phyloP scores from a whole-genome alignment of 2,797 vertebrate species.

The Harpagifer antarcticus region DNA sequence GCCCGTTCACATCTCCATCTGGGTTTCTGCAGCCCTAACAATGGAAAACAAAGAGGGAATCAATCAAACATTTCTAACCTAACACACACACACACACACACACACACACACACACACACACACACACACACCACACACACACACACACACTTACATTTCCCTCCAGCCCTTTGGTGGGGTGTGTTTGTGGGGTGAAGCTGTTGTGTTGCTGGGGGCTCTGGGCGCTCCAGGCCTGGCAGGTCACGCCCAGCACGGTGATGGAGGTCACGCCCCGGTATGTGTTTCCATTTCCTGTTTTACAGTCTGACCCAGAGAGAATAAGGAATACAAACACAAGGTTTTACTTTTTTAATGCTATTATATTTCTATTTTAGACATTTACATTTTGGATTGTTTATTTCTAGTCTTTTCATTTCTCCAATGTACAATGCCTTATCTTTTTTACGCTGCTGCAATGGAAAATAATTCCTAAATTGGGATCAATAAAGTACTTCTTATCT shows the following conservation, averaged over 20 bases:
- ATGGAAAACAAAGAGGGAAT: background rate
- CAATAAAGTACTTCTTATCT: too few relatives aligned
- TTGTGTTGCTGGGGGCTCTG: conserved; percentile 88
- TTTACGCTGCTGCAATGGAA: too few relatives aligned
- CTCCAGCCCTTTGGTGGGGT: conserved; percentile 87
- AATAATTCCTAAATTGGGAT: too few relatives aligned
- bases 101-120: too few relatives aligned
- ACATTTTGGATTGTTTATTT: too few relatives aligned
- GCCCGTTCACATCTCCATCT: conserved; percentile 91
- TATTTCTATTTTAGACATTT: too few relatives aligned
- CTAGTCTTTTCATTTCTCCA: too few relatives aligned
- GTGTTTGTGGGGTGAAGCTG: conserved; percentile 87
- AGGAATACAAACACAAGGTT: too few relatives aligned
- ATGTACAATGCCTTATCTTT: too few relatives aligned
- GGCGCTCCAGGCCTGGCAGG: conserved; percentile 91
- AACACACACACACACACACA: conserved; percentile 36
- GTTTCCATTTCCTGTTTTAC: conserved; percentile 84
- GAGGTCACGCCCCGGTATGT: conserved; percentile 89
- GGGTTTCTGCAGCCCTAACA: conserved; percentile 94
- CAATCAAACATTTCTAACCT: background rate
- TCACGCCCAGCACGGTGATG: conserved; percentile 83
- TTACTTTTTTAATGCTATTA: too few relatives aligned
- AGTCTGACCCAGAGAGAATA: conserved; percentile 81
- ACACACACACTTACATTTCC: conserved; percentile 86
- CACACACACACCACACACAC: too few relatives aligned